A percentile compares a stretch with the other conserved stretches of the same genome.
Evolutionary conservation across 2,113 vertebrate species (phyloP).

Genomic region (Loxodonta africana): DNA sequence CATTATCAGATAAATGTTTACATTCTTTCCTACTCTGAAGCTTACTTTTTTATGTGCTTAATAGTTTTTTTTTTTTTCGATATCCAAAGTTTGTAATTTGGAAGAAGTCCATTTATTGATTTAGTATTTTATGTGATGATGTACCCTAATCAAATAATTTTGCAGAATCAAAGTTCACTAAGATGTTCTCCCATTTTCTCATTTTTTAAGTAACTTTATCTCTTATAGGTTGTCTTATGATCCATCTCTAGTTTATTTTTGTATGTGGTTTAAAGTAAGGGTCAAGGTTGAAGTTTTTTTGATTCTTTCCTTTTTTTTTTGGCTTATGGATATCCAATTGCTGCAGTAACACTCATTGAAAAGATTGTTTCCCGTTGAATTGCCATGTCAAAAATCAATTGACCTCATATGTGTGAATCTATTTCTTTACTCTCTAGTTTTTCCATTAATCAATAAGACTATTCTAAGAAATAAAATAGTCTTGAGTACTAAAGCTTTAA

Average conservation of each 20-base stretch:
- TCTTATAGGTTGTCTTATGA: not conserved
- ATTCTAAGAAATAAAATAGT: too few relatives aligned
- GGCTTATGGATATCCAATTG: too few relatives aligned
- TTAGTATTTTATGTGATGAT: not conserved
- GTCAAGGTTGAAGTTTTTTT: not conserved
- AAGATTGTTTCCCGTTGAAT: too few relatives aligned
- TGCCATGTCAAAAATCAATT: too few relatives aligned
- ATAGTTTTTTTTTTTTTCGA: not conserved
- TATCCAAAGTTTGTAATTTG: not conserved
- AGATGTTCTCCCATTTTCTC: not conserved
- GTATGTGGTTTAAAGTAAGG: not conserved
- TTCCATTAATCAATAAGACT: too few relatives aligned
- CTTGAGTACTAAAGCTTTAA: too few relatives aligned
- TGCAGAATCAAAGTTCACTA: not conserved
- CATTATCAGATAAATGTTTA: not conserved
- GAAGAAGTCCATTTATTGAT: not conserved
- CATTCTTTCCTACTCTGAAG: not conserved
- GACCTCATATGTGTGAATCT: too few relatives aligned
- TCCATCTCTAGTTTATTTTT: not conserved
- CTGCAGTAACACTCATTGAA: too few relatives aligned
- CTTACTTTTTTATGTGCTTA: not conserved
- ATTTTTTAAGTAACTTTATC: not conserved
- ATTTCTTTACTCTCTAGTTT: too few relatives aligned
- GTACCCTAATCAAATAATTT: not conserved
- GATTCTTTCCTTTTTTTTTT: too few relatives aligned